Base-by-base conservation (phyloP, 2,113 vertebrate genomes). In the Nycticryphes semicollaris region DNA sequence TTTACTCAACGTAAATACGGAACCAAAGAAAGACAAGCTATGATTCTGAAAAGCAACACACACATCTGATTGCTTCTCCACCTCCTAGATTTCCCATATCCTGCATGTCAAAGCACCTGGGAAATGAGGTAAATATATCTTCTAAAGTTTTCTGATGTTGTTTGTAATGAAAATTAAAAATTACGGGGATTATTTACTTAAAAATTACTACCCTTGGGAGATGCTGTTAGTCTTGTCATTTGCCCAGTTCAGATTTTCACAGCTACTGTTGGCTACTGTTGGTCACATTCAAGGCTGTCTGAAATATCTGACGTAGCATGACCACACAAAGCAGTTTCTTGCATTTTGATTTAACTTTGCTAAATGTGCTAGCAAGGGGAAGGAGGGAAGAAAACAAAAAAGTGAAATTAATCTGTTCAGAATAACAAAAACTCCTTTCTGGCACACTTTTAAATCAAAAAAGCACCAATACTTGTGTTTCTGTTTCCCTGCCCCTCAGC, bases 401-500 rank as follows among this genome's bases (percentile, higher is more conserved):
- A 31, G 28, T 76, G 64, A 94, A 92, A 94, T 88, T 54, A 75
- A 90, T 90, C 93, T 35, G 16, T 51, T 14, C 30, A 18, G 45
- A 83, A 33, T 50, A 59, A 96, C 92, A 96, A 90, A 45, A 82
- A 20, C 4, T 2, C 53, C 67, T 68, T 92, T 93, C 59, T 84
- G 8, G 54, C 22, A 30, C n/a, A 25, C 68, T 94, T 88, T 20
- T 23, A 50, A 74, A 78, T 37, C 31, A 77, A 79, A 19, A 37
- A 33, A 19, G 2, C 4, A 3, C 21, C 59, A 72, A 88, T 54
- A 53, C 54, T 91, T 0, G 10, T 19, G 69, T 77, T 94, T 87
- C 86, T 92, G 76, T 86, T 89, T 60, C 63, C 53, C n/a, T 53
- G 90, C 31, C 63, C 11, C 63, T 90, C 92, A 93, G 72, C 85